These are phyloP conservation scores for Latrodectus elegans DNA, from an alignment of 2,888 invertebrate species.

Conservation along the genomic window DNA sequence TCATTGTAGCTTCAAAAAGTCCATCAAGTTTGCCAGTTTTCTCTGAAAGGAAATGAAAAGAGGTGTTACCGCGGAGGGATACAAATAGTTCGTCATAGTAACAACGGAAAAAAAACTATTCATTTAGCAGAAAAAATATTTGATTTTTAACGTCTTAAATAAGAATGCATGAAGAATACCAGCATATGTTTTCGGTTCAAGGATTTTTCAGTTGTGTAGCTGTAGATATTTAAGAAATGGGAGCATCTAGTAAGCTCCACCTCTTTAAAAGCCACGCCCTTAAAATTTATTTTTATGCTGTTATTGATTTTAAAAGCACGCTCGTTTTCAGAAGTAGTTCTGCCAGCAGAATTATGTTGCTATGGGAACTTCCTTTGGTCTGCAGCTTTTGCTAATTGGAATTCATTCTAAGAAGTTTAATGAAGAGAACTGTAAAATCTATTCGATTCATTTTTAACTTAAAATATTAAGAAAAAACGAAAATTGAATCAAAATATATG, in stretches of 20 bases:
- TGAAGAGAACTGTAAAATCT: too few species aligned
- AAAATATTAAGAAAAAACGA: too few species aligned
- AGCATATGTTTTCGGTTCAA: too few species aligned
- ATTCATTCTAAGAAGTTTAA: too few species aligned
- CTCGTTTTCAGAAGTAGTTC: conserved; percentile 4
- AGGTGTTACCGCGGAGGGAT: conserved; percentile 9
- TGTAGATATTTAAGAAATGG: neutral
- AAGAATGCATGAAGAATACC: too few species aligned
- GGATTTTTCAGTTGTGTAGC: too few species aligned
- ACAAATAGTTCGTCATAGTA: conserved; percentile 8
- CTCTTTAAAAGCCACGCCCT: conserved; percentile 34
- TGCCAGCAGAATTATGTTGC: neutral
- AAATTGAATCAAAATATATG: too few species aligned
- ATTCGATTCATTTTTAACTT: too few species aligned
- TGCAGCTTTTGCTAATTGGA: too few species aligned
- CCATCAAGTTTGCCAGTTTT: neutral
- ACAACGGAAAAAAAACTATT: neutral
- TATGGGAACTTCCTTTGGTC: neutral
- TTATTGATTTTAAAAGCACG: conserved; percentile 44
- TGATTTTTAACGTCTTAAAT: too few species aligned
- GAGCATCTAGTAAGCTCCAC: conserved; percentile 4
- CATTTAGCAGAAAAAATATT: too few species aligned
- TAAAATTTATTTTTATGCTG: conserved; percentile 33
- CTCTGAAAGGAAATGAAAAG: neutral
- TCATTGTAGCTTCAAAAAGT: too few species aligned